Conservation (phyloP, 2,888 invertebrate species). For the Smittia aterrima region DNA sequence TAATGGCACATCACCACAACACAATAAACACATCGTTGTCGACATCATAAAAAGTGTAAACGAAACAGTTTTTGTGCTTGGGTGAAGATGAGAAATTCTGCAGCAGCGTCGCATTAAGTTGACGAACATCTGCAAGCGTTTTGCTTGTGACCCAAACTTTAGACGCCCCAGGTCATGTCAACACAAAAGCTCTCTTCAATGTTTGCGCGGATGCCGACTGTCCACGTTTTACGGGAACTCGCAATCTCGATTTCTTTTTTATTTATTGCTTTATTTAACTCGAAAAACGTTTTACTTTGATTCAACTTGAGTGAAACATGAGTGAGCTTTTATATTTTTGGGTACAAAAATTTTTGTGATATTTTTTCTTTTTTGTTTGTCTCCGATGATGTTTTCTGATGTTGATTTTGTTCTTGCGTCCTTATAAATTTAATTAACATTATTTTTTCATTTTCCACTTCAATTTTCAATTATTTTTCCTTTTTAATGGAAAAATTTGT, state of each 20-base stretch:
- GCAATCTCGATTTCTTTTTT: too few species aligned
- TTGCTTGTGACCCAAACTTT: too few species aligned
- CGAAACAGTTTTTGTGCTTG: not conserved
- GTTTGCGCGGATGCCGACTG: too few species aligned
- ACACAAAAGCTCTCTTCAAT: too few species aligned
- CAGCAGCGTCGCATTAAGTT: too few species aligned
- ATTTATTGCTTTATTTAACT: too few species aligned
- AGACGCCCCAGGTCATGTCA: too few species aligned
- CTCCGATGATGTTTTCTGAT: constrained; percentile 3
- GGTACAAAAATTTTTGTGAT: not conserved
- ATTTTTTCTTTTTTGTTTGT: not conserved
- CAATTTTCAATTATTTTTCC: not conserved
- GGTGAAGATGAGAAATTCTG: not conserved
- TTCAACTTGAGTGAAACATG: not conserved
- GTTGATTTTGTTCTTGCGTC: not conserved
- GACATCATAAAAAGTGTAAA: not conserved
- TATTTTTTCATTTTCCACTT: not conserved
- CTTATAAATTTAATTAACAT: constrained; percentile 11
- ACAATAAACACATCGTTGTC: not conserved
- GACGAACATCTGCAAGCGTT: too few species aligned
- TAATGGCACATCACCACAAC: not conserved
- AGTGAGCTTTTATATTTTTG: not conserved
- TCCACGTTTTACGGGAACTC: too few species aligned
- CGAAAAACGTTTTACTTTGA: too few species aligned
- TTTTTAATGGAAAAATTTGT: constrained; percentile 1